These are phyloP conservation scores for Criorhina ranunculi DNA, from an alignment of 2,888 invertebrate genomes.

Conservation along the genomic window DNA sequence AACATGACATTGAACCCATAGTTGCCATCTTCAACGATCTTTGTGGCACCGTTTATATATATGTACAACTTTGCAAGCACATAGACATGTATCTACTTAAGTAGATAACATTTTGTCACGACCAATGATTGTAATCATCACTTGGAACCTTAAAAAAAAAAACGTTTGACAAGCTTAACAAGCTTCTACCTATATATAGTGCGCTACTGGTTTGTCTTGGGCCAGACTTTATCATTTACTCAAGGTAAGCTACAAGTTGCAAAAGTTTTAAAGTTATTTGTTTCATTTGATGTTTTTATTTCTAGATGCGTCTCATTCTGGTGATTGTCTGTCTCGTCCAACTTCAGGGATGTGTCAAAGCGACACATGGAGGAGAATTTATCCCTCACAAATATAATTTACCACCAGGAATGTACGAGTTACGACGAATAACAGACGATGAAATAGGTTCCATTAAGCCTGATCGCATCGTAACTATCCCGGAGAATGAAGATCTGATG, in stretches of 20 bases:
- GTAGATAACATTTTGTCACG: conserved; percentile 23
- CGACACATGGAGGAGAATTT: too few species aligned
- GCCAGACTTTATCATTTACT: neutral
- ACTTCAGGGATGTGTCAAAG: conserved; percentile 10
- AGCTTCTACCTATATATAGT: neutral
- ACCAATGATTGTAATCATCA: neutral
- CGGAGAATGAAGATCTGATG: neutral
- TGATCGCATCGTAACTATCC: neutral
- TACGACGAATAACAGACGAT: neutral
- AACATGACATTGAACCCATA: too few species aligned
- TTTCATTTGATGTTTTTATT: neutral
- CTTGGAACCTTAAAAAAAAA: conserved; percentile 2
- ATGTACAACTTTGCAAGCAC: too few species aligned
- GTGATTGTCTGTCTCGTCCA: neutral
- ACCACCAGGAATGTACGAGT: neutral
- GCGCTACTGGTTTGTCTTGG: too few species aligned
- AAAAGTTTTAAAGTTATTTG: neutral
- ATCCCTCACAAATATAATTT: too few species aligned
- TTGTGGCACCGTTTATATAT: neutral
- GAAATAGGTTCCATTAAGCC: neutral
- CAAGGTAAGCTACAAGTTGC: conserved; percentile 26
- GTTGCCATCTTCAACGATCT: too few species aligned
- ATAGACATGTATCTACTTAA: too few species aligned
- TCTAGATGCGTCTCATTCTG: conserved; percentile 42
- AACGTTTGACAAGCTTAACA: neutral